Base-by-base conservation (phyloP, 2,888 invertebrate species). In the Acleris emargana region DNA sequence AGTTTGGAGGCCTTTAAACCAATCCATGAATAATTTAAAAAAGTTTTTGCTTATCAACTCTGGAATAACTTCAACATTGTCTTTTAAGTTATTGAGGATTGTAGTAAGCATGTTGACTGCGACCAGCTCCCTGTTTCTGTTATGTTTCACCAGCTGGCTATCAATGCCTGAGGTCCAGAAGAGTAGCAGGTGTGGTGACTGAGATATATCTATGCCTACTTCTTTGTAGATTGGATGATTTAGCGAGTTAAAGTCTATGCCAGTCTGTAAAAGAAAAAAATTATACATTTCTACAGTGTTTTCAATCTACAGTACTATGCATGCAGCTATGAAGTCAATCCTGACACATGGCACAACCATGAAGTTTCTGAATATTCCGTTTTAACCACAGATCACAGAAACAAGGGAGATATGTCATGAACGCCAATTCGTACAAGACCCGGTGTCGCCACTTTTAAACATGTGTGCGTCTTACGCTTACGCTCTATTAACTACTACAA, bases 211-310 rank as follows among this genome's bases (percentile, higher is more conserved):
- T 57, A 85, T 84, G 32, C 93, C 93, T 72, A 96, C 93, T 70
- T 93, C 82, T 72, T 94, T 93, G 80, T 94, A 95, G 51, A 95
- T 89, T 22, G 96, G 96, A 83, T 96, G 96, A 66, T 91, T 90
- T 18, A 93, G 83, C 28, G 93, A 91, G 71, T 91, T 87, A 71
- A 94, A 89, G 77, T 94, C 93, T 54, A 94, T 93, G 57, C 94
- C 93, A 70, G 93, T 88, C 95, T 95, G 82, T 67, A 93, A 64
- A 74, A 53, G 64, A 64, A 67, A 68, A 57, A 51, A 54, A 63
- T 25, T 38, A 64, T 6, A 60, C 16, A 20, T 17, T 60, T 58
- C 25, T 53, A 32, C 3, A 32, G 32, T 32, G 38, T 42, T 52
- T 59, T 38, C 47, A 18, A 49, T 17, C 20, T 49, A 25, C 25